Conservation (phyloP, 2,888 invertebrate species). For the Empis livida region DNA sequence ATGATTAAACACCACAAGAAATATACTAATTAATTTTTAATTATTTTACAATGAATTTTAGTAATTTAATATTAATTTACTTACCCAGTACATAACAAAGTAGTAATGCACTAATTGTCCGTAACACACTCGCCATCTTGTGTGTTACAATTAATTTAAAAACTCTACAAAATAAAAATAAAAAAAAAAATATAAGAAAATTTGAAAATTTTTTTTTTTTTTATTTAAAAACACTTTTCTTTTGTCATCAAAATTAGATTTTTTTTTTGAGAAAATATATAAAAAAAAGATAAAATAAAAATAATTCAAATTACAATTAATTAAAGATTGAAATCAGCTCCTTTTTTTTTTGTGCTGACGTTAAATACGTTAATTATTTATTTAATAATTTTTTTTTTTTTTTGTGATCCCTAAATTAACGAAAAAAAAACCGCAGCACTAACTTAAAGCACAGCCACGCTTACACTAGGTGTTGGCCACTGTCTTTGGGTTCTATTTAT, state of each 20-base stretch:
- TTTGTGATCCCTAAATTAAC: no score
- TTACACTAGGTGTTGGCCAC: constrained; percentile 38
- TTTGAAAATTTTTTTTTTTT: constrained; percentile 1
- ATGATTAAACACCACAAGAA: no score
- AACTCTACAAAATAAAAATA: constrained; percentile 4
- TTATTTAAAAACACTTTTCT: no score
- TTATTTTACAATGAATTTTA: no score
- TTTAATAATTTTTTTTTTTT: no score
- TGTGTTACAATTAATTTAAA: constrained; percentile 19
- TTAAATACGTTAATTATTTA: no score
- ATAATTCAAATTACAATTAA: no score
- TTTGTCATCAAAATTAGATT: no score
- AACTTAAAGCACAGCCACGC: constrained; percentile 36
- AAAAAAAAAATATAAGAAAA: neutral
- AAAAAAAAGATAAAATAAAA: no score
- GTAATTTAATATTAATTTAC: constrained; percentile 16
- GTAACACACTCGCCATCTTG: constrained; percentile 35
- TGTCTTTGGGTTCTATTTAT: constrained; percentile 37
- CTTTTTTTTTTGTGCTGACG: neutral
- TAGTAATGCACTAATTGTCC: constrained; percentile 29
- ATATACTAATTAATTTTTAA: no score
- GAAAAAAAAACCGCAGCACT: constrained; percentile 25
- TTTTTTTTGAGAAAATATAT: no score
- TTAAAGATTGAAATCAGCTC: neutral
- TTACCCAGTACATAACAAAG: constrained; percentile 30